Percentiles rank a stretch among this genome's conserved stretches.
phyloP scores from a whole-genome alignment of 2,888 invertebrate genomes.

The Conchocele bisecta region DNA sequence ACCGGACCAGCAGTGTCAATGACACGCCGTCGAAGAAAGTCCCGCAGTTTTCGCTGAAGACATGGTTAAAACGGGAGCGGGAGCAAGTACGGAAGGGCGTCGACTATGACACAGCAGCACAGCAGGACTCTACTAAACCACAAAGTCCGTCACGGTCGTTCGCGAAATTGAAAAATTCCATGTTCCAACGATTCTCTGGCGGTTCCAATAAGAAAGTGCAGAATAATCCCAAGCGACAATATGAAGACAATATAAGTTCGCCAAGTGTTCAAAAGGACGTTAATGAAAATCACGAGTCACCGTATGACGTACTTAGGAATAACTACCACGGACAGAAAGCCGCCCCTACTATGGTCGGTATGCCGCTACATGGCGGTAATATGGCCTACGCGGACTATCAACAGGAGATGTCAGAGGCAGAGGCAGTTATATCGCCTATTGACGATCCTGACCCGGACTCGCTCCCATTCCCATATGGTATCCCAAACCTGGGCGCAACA shows the following conservation, averaged over 20 bases:
- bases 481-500: too few relatives aligned
- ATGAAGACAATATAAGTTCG: constrained; percentile 34
- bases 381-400: too few relatives aligned
- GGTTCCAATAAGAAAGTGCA: constrained; percentile 41
- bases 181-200: constrained; percentile 69
- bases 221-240: constrained; percentile 21
- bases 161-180: constrained; percentile 69
- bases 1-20: background rate
- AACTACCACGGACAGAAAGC: too few relatives aligned
- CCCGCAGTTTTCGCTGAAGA: constrained; percentile 70
- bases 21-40: constrained; percentile 57
- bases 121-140: constrained; percentile 27
- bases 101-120: constrained; percentile 40
- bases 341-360: too few relatives aligned
- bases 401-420: too few relatives aligned
- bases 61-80: constrained; percentile 73
- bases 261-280: too few relatives aligned
- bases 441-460: constrained; percentile 43
- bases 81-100: constrained; percentile 57
- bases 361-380: too few relatives aligned
- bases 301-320: constrained; percentile 20
- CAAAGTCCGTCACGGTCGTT: constrained; percentile 59
- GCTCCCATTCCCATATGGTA: background rate
- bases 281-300: background rate
- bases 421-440: constrained; percentile 54